A percentile compares a stretch with the other conserved stretches of the same genome.
These are phyloP conservation scores for Calephelis perditalis DNA, from an alignment of 2,888 invertebrate genomes.

Conservation along the genomic window DNA sequence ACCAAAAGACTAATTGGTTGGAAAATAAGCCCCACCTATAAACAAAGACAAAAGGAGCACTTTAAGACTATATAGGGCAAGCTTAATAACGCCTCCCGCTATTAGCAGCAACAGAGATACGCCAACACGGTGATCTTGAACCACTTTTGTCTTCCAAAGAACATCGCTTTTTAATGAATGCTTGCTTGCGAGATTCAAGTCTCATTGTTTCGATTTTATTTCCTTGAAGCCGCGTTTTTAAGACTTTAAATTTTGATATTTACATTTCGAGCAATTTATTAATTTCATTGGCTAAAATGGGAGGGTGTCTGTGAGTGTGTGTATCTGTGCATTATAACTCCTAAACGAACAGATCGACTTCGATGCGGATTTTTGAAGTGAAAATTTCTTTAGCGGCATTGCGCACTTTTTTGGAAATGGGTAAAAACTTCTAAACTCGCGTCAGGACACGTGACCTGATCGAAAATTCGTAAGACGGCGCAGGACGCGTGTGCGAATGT, in stretches of 20 bases:
- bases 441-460: too few species aligned
- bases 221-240: too few species aligned
- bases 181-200: neutral
- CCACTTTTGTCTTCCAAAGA: conserved; percentile 9
- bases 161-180: neutral
- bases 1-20: conserved; percentile 8
- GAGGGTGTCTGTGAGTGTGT: neutral
- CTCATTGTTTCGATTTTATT: neutral
- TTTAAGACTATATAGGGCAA: conserved; percentile 9
- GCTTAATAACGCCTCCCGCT: conserved; percentile 9
- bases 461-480: too few species aligned
- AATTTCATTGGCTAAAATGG: neutral
- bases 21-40: conserved; percentile 5
- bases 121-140: conserved; percentile 19
- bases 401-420: too few species aligned
- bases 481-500: too few species aligned
- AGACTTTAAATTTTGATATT: neutral
- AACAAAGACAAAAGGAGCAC: conserved; percentile 2
- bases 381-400: too few species aligned
- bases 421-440: too few species aligned
- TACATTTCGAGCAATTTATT: too few species aligned
- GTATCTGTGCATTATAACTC: too few species aligned
- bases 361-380: too few species aligned
- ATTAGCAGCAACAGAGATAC: neutral
- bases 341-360: too few species aligned